Conservation (phyloP, 2,888 invertebrate species). For the Caenorhabditis doughertyi region DNA sequence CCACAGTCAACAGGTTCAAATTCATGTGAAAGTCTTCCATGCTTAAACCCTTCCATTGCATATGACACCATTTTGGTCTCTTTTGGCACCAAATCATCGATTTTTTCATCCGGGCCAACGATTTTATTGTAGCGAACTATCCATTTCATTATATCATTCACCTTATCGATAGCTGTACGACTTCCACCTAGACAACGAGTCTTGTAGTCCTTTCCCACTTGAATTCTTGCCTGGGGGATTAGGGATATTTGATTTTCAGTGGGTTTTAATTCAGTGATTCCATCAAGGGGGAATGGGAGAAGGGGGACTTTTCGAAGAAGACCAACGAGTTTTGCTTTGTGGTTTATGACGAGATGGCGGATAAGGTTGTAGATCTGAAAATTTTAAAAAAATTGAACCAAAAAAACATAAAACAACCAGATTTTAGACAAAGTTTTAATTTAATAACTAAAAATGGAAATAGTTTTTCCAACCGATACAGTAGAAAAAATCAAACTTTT, state of each 20-base stretch:
- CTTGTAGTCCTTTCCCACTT: not conserved
- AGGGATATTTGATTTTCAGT: slow-evolving; percentile 3
- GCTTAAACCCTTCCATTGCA: slow-evolving; percentile 9
- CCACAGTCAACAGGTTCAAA: slow-evolving; percentile 1
- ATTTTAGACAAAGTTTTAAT: too few relatives aligned
- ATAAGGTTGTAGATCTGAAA: slow-evolving; percentile 17
- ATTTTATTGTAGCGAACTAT: slow-evolving; percentile 7
- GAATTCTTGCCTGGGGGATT: not conserved
- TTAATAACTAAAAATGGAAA: too few relatives aligned
- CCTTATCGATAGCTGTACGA: slow-evolving; percentile 3
- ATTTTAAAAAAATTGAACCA: too few relatives aligned
- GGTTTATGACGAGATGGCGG: slow-evolving; percentile 11
- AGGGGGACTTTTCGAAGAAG: slow-evolving; percentile 5
- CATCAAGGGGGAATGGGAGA: slow-evolving; percentile 17
- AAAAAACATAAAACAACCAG: too few relatives aligned
- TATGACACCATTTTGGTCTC: not conserved
- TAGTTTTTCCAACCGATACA: too few relatives aligned
- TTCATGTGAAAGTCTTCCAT: slow-evolving; percentile 1
- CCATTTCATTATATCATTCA: slow-evolving; percentile 33
- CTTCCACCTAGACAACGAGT: slow-evolving; percentile 3
- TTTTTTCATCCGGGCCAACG: slow-evolving; percentile 7
- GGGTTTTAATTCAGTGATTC: not conserved
- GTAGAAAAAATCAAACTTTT: too few relatives aligned
- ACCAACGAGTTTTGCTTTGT: slow-evolving; percentile 13
- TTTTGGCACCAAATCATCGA: slow-evolving; percentile 8